phyloP scores from a whole-genome alignment of 2,797 vertebrate species.

The Chaenodraco wilsoni region DNA sequence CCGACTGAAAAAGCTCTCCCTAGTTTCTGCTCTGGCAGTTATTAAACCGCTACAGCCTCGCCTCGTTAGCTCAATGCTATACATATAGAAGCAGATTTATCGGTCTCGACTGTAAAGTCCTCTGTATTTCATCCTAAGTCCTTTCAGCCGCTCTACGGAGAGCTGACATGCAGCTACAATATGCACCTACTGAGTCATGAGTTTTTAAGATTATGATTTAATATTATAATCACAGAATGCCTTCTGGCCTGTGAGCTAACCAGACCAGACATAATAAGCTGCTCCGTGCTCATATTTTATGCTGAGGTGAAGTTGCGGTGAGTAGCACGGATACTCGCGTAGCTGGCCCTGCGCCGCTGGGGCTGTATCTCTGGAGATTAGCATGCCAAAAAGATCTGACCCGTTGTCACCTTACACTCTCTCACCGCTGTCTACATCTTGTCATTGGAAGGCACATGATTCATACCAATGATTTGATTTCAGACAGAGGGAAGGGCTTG shows the following conservation, averaged over 20 bases:
- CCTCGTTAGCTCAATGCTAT: constrained; percentile 40
- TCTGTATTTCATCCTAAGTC: constrained; percentile 43
- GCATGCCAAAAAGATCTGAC: constrained; percentile 52
- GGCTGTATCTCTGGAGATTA: constrained; percentile 38
- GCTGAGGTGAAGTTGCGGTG: constrained; percentile 36
- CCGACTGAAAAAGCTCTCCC: constrained; percentile 52
- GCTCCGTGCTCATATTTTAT: constrained; percentile 57
- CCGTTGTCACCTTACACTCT: constrained; percentile 42
- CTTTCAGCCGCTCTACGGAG: constrained; percentile 11
- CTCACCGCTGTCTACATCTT: constrained; percentile 46
- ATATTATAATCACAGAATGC: constrained; percentile 61
- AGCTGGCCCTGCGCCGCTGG: constrained; percentile 6
- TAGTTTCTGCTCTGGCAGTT: constrained; percentile 60
- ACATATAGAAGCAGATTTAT: constrained; percentile 51
- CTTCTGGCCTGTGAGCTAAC: constrained; percentile 49
- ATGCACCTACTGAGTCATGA: constrained; percentile 48
- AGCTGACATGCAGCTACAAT: constrained; percentile 28
- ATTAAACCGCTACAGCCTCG: constrained; percentile 42
- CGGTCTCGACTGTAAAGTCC: constrained; percentile 19
- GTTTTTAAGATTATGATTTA: constrained; percentile 60
- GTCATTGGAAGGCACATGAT: constrained; percentile 25
- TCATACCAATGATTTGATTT: constrained; percentile 46
- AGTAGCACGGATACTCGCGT: constrained; percentile 20
- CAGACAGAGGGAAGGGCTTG: background rate
- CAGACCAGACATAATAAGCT: constrained; percentile 55